phyloP scores from a whole-genome alignment of 2,888 invertebrate species.

The Zygothrica quintamaculata region DNA sequence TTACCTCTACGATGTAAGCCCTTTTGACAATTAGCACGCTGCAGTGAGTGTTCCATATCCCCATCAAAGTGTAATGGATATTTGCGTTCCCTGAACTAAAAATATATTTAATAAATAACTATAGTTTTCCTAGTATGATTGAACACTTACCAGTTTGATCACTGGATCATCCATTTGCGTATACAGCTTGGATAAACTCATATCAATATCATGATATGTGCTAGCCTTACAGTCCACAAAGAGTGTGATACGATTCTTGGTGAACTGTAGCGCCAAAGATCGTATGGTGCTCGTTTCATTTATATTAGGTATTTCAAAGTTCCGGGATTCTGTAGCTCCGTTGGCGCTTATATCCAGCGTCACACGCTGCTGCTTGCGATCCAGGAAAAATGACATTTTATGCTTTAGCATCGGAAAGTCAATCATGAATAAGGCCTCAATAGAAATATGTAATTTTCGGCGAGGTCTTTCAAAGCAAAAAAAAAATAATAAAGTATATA shows the following conservation, averaged over 20 bases:
- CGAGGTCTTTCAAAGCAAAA: constrained; percentile 76
- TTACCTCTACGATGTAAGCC: constrained; percentile 82
- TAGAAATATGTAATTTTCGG: constrained; percentile 84
- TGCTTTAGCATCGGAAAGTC: constrained; percentile 84
- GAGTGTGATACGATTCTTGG: constrained; percentile 82
- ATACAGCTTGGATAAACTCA: constrained; percentile 83
- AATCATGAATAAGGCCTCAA: constrained; percentile 85
- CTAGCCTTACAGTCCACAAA: constrained; percentile 84
- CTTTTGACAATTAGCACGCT: constrained; percentile 84
- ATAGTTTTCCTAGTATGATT: background rate
- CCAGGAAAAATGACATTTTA: constrained; percentile 85
- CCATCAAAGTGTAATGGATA: constrained; percentile 84
- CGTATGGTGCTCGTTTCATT: constrained; percentile 85
- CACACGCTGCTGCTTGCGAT: constrained; percentile 84
- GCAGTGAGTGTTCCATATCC: constrained; percentile 83
- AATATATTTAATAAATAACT: constrained; percentile 2
- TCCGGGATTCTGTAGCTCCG: constrained; percentile 82
- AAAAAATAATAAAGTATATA: too few relatives aligned
- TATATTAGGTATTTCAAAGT: constrained; percentile 83
- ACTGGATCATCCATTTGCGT: constrained; percentile 85
- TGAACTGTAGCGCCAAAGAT: constrained; percentile 83
- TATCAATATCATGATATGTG: constrained; percentile 82
- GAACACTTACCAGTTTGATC: constrained; percentile 82
- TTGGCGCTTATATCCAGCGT: constrained; percentile 83
- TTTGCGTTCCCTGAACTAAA: constrained; percentile 84